Evolutionary conservation across 2,113 vertebrate species (phyloP).

Genomic region (Barbus barbus): DNA sequence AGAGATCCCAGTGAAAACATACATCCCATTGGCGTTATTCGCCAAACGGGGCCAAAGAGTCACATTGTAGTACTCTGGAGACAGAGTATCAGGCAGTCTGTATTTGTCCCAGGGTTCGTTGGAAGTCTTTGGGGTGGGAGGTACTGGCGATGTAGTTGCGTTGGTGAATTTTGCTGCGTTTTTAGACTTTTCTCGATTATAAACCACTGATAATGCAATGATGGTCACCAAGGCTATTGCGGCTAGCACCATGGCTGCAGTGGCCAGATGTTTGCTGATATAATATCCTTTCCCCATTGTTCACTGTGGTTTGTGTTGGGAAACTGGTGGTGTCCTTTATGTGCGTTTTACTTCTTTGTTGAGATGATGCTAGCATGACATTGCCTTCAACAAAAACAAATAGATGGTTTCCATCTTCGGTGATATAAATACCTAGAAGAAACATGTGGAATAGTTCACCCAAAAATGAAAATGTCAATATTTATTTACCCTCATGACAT

Average conservation of each 20-base stretch:
- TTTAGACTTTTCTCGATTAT: conserved; percentile 78
- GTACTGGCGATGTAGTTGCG: rapidly evolving
- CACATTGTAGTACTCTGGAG: conserved; percentile 77
- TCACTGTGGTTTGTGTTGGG: conserved; percentile 20
- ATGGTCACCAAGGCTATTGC: conserved; percentile 76
- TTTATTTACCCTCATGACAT: neutral
- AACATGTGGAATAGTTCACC: neutral
- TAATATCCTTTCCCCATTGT: conserved; percentile 89
- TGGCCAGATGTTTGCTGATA: conserved; percentile 80
- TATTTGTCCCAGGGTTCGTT: conserved; percentile 78
- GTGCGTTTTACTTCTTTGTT: neutral
- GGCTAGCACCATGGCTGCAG: conserved; percentile 70
- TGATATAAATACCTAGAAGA: conserved; percentile 19
- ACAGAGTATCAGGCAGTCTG: conserved; percentile 79
- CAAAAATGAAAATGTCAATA: neutral
- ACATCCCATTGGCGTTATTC: conserved; percentile 55
- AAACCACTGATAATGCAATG: conserved; percentile 82
- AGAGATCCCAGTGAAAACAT: conserved; percentile 83
- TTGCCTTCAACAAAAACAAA: neutral
- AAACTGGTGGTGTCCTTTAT: neutral
- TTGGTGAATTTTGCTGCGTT: conserved; percentile 40
- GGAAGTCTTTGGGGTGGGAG: conserved; percentile 3
- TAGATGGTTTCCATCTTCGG: conserved; percentile 11
- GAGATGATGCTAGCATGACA: conserved; percentile 24
- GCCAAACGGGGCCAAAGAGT: conserved; percentile 81